phyloP scores from a whole-genome alignment of 2,888 invertebrate genomes.

The Parnassius smintheus region DNA sequence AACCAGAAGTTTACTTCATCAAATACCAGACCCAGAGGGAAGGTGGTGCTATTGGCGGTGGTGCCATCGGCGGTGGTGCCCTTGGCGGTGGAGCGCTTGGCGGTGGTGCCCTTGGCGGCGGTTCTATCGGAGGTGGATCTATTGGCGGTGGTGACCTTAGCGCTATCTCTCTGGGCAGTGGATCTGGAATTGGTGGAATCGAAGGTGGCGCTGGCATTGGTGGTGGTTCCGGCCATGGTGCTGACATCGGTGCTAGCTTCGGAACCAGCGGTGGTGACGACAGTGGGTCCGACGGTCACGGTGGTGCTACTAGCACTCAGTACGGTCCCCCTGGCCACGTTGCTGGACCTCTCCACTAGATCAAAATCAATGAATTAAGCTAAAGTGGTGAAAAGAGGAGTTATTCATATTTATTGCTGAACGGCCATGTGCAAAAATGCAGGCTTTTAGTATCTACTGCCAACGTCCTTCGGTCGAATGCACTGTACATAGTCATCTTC shows the following conservation, averaged over 20 bases:
- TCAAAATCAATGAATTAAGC: conserved; percentile 34
- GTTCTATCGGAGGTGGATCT: conserved; percentile 49
- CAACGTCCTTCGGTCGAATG: conserved; percentile 49
- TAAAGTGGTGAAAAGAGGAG: conserved; percentile 53
- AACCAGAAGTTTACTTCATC: conserved; percentile 95
- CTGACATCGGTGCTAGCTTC: conserved; percentile 56
- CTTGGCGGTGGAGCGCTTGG: conserved; percentile 51
- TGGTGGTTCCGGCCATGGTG: conserved; percentile 42
- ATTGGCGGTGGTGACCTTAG: conserved; percentile 50
- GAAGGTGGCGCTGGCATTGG: conserved; percentile 48
- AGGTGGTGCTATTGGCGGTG: conserved; percentile 63
- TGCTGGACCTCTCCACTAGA: conserved; percentile 74
- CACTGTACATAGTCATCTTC: conserved; percentile 67
- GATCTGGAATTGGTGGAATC: conserved; percentile 47
- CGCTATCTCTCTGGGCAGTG: conserved; percentile 39
- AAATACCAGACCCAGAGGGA: conserved; percentile 87
- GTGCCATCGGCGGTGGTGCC: conserved; percentile 58
- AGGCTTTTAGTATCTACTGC: conserved; percentile 36
- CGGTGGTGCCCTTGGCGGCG: conserved; percentile 54
- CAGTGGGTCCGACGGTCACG: conserved; percentile 46
- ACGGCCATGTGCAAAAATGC: conserved; percentile 34
- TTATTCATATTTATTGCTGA: conserved; percentile 56
- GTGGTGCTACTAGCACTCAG: conserved; percentile 69
- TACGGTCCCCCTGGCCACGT: conserved; percentile 78
- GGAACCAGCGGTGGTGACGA: conserved; percentile 54